Conservation (phyloP, 2,888 invertebrate genomes). For the Callyntrura guangdongensis region DNA sequence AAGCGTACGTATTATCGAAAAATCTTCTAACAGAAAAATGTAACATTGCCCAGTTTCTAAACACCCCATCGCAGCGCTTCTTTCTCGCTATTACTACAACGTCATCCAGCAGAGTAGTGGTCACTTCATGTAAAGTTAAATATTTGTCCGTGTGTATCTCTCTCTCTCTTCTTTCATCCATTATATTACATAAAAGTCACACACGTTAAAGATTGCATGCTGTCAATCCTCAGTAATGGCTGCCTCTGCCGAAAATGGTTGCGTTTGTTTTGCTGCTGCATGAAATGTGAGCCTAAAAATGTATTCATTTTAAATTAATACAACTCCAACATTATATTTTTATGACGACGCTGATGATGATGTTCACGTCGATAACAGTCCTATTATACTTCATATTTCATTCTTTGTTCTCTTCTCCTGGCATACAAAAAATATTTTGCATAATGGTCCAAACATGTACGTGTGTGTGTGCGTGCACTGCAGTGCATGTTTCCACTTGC, state of each 20-base stretch:
- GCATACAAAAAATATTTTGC: too few species aligned
- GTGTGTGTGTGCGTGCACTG: too few species aligned
- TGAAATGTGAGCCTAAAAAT: too few species aligned
- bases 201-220: constrained; percentile 22
- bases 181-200: constrained; percentile 15
- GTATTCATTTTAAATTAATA: background rate
- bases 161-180: background rate
- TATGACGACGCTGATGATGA: background rate
- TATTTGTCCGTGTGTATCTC: background rate
- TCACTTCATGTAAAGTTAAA: too few species aligned
- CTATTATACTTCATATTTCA: too few species aligned
- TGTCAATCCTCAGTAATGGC: background rate
- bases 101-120: background rate
- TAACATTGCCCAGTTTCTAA: too few species aligned
- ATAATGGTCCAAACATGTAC: too few species aligned
- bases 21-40: too few species aligned
- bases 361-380: too few species aligned
- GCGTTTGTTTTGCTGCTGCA: background rate
- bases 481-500: too few species aligned
- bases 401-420: too few species aligned
- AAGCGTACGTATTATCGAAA: too few species aligned
- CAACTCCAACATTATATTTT: background rate
- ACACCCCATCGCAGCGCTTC: background rate
- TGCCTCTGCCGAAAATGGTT: background rate
- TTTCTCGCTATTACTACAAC: background rate